Conservation (phyloP, 2,113 vertebrate genomes). For the Corvus cornix region DNA sequence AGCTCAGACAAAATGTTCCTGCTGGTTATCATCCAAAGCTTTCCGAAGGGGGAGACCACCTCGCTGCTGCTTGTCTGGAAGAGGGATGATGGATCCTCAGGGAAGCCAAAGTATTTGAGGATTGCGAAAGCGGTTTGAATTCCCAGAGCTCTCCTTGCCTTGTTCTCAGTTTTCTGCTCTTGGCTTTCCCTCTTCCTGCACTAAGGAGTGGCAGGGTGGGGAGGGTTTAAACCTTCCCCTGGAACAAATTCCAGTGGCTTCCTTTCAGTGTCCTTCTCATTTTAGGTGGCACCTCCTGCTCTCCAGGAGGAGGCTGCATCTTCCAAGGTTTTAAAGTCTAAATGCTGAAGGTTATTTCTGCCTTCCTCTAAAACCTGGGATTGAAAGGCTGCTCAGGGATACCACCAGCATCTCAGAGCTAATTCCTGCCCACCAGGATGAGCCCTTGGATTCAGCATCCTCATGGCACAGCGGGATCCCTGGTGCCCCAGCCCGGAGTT, state of each 20-base stretch:
- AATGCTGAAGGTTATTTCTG: background rate
- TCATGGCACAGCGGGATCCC: fast-evolving
- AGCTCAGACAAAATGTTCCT: background rate
- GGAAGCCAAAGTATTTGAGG: background rate
- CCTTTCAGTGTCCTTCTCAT: background rate
- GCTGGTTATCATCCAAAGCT: background rate
- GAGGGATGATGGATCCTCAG: background rate
- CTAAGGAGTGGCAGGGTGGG: background rate
- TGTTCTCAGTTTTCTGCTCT: background rate
- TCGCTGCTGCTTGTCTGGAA: background rate
- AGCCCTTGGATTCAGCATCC: background rate
- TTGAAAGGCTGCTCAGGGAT: background rate
- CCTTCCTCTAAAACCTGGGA: background rate
- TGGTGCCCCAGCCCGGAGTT: fast-evolving
- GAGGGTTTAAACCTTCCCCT: background rate
- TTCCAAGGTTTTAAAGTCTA: background rate
- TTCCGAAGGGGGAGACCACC: background rate
- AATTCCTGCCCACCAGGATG: background rate
- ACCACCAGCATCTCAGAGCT: background rate
- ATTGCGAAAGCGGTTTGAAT: background rate
- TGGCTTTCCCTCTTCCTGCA: background rate
- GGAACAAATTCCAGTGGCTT: background rate
- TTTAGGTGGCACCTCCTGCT: background rate
- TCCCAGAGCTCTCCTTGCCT: background rate
- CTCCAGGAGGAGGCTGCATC: background rate